Evolutionary conservation across 2,888 invertebrate genomes (phyloP).

Genomic region (Allacma fusca): DNA sequence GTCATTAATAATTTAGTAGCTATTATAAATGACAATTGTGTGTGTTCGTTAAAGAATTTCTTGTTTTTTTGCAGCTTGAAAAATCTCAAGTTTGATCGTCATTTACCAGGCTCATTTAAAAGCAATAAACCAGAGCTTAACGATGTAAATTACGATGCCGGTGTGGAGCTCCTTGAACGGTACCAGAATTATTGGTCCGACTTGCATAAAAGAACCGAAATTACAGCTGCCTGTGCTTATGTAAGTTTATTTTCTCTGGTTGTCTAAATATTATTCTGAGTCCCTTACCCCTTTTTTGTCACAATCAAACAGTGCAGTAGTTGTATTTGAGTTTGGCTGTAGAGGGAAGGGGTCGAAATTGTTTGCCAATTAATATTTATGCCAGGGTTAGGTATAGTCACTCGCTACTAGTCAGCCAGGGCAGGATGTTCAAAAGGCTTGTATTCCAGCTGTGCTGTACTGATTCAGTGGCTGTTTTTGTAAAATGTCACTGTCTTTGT

Average conservation of each 20-base stretch:
- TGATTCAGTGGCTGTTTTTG: too few species aligned
- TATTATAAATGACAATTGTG: background rate
- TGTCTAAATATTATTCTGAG: too few species aligned
- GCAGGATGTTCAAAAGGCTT: too few species aligned
- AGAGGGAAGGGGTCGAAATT: too few species aligned
- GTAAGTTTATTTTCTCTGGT: constrained; percentile 55
- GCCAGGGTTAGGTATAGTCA: too few species aligned
- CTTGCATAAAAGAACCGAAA: constrained; percentile 74
- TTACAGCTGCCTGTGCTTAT: constrained; percentile 70
- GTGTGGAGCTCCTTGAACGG: constrained; percentile 74
- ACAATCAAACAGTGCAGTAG: too few species aligned
- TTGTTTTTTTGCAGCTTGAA: constrained; percentile 50
- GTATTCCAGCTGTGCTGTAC: too few species aligned
- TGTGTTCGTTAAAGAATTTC: background rate
- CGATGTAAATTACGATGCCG: constrained; percentile 70
- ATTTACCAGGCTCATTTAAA: constrained; percentile 45
- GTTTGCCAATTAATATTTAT: too few species aligned
- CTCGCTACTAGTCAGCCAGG: too few species aligned
- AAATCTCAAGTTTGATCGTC: constrained; percentile 58
- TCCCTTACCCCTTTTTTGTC: too few species aligned
- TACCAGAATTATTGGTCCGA: constrained; percentile 78
- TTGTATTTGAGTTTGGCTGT: too few species aligned
- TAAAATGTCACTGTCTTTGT: too few species aligned
- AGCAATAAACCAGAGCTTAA: constrained; percentile 36
- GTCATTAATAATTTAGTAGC: background rate